Base-by-base conservation (phyloP, 2,888 invertebrate species). In the Cephus sareptanus region DNA sequence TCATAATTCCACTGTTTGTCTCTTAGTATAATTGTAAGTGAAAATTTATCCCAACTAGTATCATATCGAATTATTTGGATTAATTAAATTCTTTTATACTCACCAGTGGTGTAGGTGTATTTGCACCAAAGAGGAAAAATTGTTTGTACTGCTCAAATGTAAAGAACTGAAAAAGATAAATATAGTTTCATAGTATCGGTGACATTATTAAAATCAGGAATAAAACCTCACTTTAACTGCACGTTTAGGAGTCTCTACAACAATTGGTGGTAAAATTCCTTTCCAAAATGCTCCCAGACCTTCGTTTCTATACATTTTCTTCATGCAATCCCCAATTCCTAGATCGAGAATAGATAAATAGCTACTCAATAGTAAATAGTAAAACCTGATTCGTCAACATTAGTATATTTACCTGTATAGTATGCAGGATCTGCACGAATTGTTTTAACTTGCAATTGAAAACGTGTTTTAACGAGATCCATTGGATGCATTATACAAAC, bases 401-500 rank as follows among this genome's bases (percentile, higher is more conserved):
- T 30, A 13, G 73, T 33, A 70, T 30, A 73, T 15, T 56, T 73
- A 86, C 90, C 91, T 80, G 92, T 92, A 81, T 93, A 93, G 82
- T 92, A 92, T 71, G 87, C 83, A 76, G 88, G 86, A 81, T 90
- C 87, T 13, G 77, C 75, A 56, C 84, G 82, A 34, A 82, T 85
- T 83, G 92, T 92, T 77, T 92, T 92, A 23, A 92, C 92, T 91
- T 97, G 96, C 75, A 97, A 92, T 92, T 97, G 97, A 84, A 97
- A 94, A 85, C 98, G 94, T 1, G 98, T 98, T 92, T 98, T 98
- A 3, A 98, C 95, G 80, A 98, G 93, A 92, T 98, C 98, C 90
- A 98, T 92, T 0, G 98, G 98, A 92, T 98, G 98, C 98, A 98
- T 98, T 76, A 98, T 95, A 90, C 97, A 97, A 81, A 98, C 97